Percentiles rank a stretch among this genome's conserved stretches.
Evolutionary conservation across 1,140 invertebrate genomes (phyloP).

Genomic region (Armadillidium nasatum): DNA sequence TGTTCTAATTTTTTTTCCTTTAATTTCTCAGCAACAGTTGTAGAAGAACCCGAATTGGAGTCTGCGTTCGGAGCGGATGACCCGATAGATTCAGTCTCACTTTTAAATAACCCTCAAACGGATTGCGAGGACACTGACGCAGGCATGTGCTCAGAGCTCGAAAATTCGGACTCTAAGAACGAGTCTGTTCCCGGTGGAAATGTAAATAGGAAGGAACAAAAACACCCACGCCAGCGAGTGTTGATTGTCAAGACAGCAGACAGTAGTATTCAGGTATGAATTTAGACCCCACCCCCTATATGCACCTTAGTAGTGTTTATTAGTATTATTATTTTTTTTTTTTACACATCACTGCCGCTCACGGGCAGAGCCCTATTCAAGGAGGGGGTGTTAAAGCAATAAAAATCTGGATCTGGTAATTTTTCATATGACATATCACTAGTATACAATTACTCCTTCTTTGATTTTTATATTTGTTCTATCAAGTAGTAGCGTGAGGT

Average conservation of each 20-base stretch:
- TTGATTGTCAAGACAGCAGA: no score
- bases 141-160: background rate
- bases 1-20: background rate
- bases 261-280: no score
- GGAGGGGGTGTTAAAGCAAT: no score
- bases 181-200: background rate
- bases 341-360: no score
- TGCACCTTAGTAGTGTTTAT: no score
- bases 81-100: background rate
- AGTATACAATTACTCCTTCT: background rate
- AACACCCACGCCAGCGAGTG: no score
- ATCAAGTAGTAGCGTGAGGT: background rate
- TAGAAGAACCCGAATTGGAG: slow-evolving; percentile 43
- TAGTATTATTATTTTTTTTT: no score
- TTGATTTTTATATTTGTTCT: background rate
- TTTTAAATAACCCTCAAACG: background rate
- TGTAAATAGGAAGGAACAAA: no score
- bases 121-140: background rate
- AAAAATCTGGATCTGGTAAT: no score
- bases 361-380: no score
- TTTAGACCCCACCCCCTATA: no score
- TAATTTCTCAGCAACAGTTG: slow-evolving; percentile 35
- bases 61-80: slow-evolving; percentile 32
- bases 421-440: no score
- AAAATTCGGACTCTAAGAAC: background rate